These are phyloP conservation scores for Calidris pugnax DNA, from an alignment of 2,113 vertebrate genomes.

Conservation along the genomic window DNA sequence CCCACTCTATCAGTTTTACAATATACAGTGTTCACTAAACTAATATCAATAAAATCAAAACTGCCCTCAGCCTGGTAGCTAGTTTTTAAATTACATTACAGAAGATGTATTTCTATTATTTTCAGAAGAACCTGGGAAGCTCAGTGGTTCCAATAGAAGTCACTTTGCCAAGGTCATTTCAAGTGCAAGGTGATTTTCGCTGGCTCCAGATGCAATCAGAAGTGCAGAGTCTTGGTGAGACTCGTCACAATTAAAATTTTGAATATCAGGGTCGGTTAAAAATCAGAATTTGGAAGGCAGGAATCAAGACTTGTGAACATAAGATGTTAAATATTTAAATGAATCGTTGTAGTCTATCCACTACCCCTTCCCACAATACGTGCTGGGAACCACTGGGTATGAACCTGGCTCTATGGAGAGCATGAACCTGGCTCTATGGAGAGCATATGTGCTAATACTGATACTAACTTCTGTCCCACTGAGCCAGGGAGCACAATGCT, in stretches of 20 bases:
- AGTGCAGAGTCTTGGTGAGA: neutral
- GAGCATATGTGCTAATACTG: neutral
- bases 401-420: neutral
- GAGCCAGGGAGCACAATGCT: neutral
- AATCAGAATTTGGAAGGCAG: neutral
- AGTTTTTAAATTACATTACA: conserved; percentile 27
- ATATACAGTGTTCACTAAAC: conserved; percentile 56
- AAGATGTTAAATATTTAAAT: neutral
- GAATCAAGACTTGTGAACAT: neutral
- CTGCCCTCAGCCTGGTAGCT: conserved; percentile 22
- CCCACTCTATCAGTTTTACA: conserved; percentile 55
- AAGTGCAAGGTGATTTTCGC: neutral
- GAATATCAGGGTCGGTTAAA: neutral
- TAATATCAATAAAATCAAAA: conserved; percentile 56
- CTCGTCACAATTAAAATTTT: neutral
- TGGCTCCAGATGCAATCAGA: neutral
- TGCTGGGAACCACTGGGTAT: neutral
- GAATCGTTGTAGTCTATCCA: neutral
- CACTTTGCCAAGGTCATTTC: conserved; percentile 18
- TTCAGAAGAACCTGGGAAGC: neutral
- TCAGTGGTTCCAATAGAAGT: neutral
- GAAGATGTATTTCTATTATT: conserved; percentile 43
- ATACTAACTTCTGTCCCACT: neutral
- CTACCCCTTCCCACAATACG: neutral
- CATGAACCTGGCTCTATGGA: neutral